Base-by-base conservation (phyloP, 23 tunicate genomes). In the Corella eumyota region DNA sequence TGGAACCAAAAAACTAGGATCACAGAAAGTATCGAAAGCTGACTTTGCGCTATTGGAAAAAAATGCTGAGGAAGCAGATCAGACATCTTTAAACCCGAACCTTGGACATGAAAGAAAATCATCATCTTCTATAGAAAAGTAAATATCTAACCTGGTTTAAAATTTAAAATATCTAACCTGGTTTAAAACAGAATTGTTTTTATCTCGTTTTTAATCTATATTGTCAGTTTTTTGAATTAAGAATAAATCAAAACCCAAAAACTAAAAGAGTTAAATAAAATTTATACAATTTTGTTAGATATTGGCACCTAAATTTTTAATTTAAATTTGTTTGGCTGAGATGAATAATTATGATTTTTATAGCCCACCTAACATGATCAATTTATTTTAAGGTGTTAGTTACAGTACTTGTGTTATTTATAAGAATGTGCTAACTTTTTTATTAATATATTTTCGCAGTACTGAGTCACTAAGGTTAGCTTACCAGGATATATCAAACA, bases 1-100 rank as follows among this genome's bases (percentile, higher is more conserved):
- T 33, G 94, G 94, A 40, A 83, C 83, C n/a, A 84, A 75, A 45
- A 84, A 84, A 50, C 68, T 84, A 3, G 94, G 94, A 17, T 83
- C 69, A 23, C 79, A 84, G 61, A 75, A 75, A 58, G 94, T 75
- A 25, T 57, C 73, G 11, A 84, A 84, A 65, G 74, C 58, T 36
- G 94, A 84, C 50, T 84, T 84, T 75, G 76, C 60, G 45, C 66
- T 75, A 56, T 55, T 84, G 29, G 94, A 84, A 40, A 84, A 84
- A 75, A 75, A 44, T 69, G 94, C 94, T 32, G 94, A 75, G 48
- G 78, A 71, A 52, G 68, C 68, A 0, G 90, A 81, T n/a, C n/a
- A n/a, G n/a, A n/a, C n/a, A n/a, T n/a, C n/a, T n/a, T n/a, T n/a
- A n/a, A n/a, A n/a, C n/a, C n/a, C n/a, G n/a, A n/a, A n/a, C n/a